Conservation (phyloP, 2,113 vertebrate species). For the Anolis sagrei region DNA sequence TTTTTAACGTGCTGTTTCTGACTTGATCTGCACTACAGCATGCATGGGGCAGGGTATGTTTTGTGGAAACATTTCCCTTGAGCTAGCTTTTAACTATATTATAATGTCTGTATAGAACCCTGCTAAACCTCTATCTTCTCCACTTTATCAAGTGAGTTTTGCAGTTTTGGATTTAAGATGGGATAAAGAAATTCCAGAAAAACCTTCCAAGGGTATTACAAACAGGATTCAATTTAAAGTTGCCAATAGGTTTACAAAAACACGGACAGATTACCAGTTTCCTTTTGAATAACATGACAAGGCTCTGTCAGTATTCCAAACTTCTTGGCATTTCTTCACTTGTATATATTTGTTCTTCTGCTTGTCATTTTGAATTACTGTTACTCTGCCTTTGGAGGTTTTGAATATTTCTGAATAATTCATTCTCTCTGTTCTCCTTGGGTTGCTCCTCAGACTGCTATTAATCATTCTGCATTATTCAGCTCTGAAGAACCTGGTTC, state of each 20-base stretch:
- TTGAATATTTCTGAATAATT: conserved; percentile 28
- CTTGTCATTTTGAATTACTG: conserved; percentile 32
- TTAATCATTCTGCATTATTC: conserved; percentile 20
- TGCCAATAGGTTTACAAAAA: conserved; percentile 5
- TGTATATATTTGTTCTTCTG: conserved; percentile 19
- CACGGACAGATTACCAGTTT: not conserved
- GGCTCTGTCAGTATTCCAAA: not conserved
- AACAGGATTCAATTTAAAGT: not conserved
- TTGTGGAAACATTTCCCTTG: too few relatives aligned
- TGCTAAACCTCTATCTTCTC: not conserved
- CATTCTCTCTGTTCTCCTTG: conserved; percentile 14
- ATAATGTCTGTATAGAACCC: too few relatives aligned
- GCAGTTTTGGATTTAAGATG: not conserved
- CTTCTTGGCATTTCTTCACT: not conserved
- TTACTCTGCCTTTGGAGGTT: conserved; percentile 17
- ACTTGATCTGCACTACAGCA: too few relatives aligned
- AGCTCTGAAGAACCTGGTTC: not conserved
- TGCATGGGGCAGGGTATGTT: too few relatives aligned
- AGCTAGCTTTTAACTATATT: too few relatives aligned
- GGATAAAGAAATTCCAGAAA: not conserved
- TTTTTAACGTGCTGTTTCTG: too few relatives aligned
- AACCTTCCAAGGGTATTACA: not conserved
- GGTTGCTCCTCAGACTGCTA: not conserved
- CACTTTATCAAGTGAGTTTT: not conserved
- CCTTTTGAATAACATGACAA: not conserved